Evolutionary conservation across 2,797 vertebrate species (phyloP).

Genomic region (Knipowitschia caucasica): DNA sequence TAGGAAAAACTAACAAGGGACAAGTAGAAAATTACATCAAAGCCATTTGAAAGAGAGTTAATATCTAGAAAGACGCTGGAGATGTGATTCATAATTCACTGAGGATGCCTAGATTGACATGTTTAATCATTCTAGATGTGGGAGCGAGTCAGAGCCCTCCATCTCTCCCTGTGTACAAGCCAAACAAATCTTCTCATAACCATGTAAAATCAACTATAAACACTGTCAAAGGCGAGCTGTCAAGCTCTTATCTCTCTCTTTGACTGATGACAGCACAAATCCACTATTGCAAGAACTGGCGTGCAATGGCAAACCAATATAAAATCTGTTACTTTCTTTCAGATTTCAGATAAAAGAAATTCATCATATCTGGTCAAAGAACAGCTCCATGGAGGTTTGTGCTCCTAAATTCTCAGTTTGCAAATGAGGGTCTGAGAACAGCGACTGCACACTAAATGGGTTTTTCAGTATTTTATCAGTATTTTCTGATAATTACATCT

Average conservation of each 20-base stretch:
- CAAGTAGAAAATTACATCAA: constrained; percentile 8
- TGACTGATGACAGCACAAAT: constrained; percentile 15
- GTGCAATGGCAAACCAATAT: constrained; percentile 2
- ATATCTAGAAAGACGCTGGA: constrained; percentile 16
- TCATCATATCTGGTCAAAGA: not conserved
- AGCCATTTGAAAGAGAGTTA: constrained; percentile 4
- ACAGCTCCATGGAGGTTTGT: not conserved
- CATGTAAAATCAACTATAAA: constrained; percentile 18
- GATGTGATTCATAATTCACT: constrained; percentile 14
- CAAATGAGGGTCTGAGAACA: not conserved
- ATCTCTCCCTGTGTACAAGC: constrained; percentile 3
- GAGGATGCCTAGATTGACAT: constrained; percentile 14
- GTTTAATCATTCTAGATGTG: constrained; percentile 25
- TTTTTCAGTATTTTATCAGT: no score
- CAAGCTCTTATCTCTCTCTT: constrained; percentile 10
- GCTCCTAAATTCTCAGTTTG: not conserved
- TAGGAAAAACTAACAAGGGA: not conserved
- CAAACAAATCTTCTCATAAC: constrained; percentile 12
- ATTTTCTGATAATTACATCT: no score
- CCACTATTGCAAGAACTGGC: constrained; percentile 3
- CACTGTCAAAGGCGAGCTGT: constrained; percentile 9
- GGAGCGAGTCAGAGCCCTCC: not conserved
- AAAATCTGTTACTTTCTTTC: constrained; percentile 6
- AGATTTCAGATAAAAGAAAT: constrained; percentile 4
- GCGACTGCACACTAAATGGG: not conserved